A percentile compares a stretch with the other conserved stretches of the same genome.
Conservation (phyloP, 2,797 vertebrate species). For the Gobio occitaniae region DNA sequence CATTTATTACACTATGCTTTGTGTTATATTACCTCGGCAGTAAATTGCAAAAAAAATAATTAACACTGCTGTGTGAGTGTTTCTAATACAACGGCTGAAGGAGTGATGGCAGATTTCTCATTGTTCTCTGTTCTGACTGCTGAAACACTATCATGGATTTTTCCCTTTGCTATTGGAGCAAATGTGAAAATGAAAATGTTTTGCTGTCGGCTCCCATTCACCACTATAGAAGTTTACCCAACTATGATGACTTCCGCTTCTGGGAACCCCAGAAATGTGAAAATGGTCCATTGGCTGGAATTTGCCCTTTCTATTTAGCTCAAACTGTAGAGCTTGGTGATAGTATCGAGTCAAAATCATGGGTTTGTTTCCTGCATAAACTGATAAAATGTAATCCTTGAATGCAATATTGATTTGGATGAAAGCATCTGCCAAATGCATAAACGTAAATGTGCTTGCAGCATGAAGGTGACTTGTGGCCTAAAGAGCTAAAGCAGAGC, state of each 20-base stretch:
- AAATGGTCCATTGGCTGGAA: background rate
- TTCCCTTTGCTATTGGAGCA: background rate
- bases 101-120: background rate
- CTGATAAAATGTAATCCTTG: background rate
- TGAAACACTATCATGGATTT: background rate
- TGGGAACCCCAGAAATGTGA: background rate
- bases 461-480: constrained; percentile 82
- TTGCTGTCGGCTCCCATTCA: background rate
- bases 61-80: background rate
- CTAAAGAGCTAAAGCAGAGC: constrained; percentile 72
- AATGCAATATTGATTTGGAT: background rate
- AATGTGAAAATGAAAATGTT: background rate
- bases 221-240: background rate
- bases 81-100: background rate
- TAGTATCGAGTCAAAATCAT: background rate
- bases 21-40: background rate
- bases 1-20: background rate
- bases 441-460: constrained; percentile 61
- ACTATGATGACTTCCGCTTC: background rate
- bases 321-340: background rate
- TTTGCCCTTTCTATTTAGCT: background rate
- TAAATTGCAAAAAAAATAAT: background rate
- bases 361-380: background rate
- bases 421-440: background rate
- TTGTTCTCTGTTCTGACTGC: background rate